A percentile compares a stretch with the other conserved stretches of the same genome.
These are phyloP conservation scores for Pseudonaja textilis DNA, from an alignment of 2,113 vertebrate species.

Conservation along the genomic window DNA sequence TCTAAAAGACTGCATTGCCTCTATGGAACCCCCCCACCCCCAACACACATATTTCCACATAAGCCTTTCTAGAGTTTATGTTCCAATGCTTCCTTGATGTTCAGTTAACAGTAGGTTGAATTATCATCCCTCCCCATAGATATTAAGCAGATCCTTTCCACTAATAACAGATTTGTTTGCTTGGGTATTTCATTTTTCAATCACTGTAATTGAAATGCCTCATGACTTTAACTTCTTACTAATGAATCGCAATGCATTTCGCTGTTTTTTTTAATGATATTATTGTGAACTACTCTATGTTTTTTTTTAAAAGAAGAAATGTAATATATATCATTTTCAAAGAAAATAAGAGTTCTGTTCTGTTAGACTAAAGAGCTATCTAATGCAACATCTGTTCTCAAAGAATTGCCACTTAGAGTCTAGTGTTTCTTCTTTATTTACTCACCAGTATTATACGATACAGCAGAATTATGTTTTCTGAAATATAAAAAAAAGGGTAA, in stretches of 20 bases:
- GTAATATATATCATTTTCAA: background rate
- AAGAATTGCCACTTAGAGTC: background rate
- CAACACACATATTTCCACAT: background rate
- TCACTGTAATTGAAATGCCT: background rate
- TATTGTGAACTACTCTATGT: background rate
- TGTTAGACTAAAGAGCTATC: background rate
- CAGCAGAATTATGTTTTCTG: background rate
- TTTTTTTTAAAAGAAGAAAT: background rate
- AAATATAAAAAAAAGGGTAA: background rate
- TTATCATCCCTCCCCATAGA: background rate
- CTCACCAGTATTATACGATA: background rate
- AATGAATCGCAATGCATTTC: background rate
- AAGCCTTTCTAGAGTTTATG: background rate
- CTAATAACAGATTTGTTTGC: background rate
- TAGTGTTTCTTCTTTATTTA: background rate
- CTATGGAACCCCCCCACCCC: background rate
- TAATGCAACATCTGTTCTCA: background rate
- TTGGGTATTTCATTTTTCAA: background rate
- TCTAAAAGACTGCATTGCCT: background rate
- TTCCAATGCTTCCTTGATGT: background rate
- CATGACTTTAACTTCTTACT: background rate
- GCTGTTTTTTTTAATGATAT: background rate
- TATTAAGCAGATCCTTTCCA: background rate
- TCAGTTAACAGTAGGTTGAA: background rate
- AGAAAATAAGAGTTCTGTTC: background rate